A percentile compares a stretch with the other conserved stretches of the same genome.
phyloP scores from a whole-genome alignment of 23 tunicate species.

The Trididemnum miniatum region DNA sequence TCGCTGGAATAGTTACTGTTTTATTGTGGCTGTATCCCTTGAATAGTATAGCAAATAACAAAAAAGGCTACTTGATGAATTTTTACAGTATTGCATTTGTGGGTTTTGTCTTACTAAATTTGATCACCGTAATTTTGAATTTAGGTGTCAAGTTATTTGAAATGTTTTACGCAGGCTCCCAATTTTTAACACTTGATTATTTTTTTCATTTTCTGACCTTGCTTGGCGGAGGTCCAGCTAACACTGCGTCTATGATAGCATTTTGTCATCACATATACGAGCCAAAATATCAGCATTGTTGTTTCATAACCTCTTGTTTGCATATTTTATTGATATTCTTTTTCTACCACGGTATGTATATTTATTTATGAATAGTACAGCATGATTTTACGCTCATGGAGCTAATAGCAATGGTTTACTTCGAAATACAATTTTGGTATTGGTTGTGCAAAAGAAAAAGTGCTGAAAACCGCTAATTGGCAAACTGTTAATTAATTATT shows the following conservation, averaged over 20 bases:
- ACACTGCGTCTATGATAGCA: not conserved
- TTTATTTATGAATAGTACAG: too few relatives aligned
- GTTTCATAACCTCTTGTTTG: too few relatives aligned
- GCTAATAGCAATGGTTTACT: too few relatives aligned
- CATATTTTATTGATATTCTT: too few relatives aligned
- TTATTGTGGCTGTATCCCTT: not conserved
- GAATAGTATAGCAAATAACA: not conserved
- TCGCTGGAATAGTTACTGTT: not conserved
- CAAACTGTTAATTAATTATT: too few relatives aligned
- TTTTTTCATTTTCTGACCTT: not conserved
- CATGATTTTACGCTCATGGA: too few relatives aligned
- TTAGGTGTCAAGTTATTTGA: not conserved
- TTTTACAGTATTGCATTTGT: not conserved
- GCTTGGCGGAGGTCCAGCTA: slow-evolving; percentile 10
- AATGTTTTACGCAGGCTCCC: not conserved
- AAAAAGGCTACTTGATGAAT: not conserved
- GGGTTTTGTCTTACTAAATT: not conserved
- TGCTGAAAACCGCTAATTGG: too few relatives aligned
- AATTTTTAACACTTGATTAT: not conserved
- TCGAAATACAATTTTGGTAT: too few relatives aligned
- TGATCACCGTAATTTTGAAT: not conserved
- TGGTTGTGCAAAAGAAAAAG: too few relatives aligned
- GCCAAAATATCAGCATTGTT: too few relatives aligned
- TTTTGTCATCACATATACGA: too few relatives aligned
- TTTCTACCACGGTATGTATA: too few relatives aligned